Conservation (phyloP, 2,113 vertebrate species). For the Pleuronectes platessa region DNA sequence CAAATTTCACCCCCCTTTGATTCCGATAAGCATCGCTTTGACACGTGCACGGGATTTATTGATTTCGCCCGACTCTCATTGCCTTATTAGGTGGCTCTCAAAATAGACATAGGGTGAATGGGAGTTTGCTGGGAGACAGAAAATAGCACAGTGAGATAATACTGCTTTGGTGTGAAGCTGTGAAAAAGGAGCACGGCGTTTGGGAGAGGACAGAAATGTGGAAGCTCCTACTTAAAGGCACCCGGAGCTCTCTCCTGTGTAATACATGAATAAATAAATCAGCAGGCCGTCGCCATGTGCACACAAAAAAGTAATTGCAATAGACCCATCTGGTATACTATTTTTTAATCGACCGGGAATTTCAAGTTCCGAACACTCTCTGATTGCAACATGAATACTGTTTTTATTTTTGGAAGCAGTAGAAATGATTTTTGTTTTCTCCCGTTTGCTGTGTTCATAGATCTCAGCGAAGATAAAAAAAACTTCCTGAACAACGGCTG, state of each 20-base stretch:
- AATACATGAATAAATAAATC: constrained; percentile 62
- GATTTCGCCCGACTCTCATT: constrained; percentile 36
- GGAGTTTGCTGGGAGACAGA: constrained; percentile 45
- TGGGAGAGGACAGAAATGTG: constrained; percentile 28
- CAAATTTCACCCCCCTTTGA: constrained; percentile 30
- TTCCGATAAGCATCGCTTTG: constrained; percentile 33
- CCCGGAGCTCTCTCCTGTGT: constrained; percentile 41
- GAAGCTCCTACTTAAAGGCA: constrained; percentile 38
- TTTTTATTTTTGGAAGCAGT: constrained; percentile 51
- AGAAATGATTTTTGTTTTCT: constrained; percentile 32
- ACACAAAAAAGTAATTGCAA: constrained; percentile 56
- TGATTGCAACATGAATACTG: constrained; percentile 41
- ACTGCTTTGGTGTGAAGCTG: constrained; percentile 36
- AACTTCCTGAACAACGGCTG: constrained; percentile 35
- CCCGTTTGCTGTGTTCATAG: constrained; percentile 16
- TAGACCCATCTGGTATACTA: constrained; percentile 57
- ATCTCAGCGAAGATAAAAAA: constrained; percentile 53
- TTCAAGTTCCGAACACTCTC: constrained; percentile 31
- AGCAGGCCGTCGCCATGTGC: constrained; percentile 53
- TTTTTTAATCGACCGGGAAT: constrained; percentile 52
- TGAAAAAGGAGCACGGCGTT: constrained; percentile 20
- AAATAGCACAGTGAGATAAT: constrained; percentile 48
- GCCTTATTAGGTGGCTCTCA: constrained; percentile 54
- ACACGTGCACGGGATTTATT: constrained; percentile 42
- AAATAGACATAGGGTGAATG: constrained; percentile 55